Evolutionary conservation across 2,888 invertebrate species (phyloP), one percentile per base, ranked within the genome.

Genomic region (Tromatobia lineatoria): DNA sequence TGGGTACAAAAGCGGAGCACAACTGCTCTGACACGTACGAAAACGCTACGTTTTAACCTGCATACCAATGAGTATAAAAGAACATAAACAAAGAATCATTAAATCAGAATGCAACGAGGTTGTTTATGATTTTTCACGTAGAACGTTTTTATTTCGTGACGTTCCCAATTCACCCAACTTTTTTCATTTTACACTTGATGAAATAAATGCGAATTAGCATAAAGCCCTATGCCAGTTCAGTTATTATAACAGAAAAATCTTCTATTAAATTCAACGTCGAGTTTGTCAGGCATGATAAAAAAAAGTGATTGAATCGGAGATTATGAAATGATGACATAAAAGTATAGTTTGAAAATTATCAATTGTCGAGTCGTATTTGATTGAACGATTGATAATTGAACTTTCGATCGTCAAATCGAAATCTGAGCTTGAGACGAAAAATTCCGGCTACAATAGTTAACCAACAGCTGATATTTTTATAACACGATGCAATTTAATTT

Each of bases 51-150:
- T n/a, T 67, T 67, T n/a, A 59, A 11, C 20, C 67, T 50, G 57
- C 71, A 78, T 71, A 54, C 59, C 61, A 81, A 77, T 80, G 47
- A 80, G 13, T 23, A 75, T 50, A 18, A 45, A 45, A 66, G 23
- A 23, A 54, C 3, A n/a, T n/a, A 29, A 59, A 59, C 8, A 34
- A 59, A 59, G 6, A 57, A 15, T n/a, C 1, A 10, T 23, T 13
- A 13, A 13, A 57, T 25, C 54, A 11, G 25, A 57, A 57, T 25
- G 25, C 25, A n/a, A 54, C 3, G 52, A 57, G 11, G 3, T 10
- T 23, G 25, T 57, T 57, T 57, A 57, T 25, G 25, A 23, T 54
- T 54, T 8, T 10, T 20, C 2, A 18, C 52, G 20, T n/a, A 18
- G 4, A n/a, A 50, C 4, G 18, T n/a, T 7, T 50, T 50, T 7